A percentile compares a stretch with the other conserved stretches of the same genome.
Conservation (phyloP, 2,888 invertebrate genomes). For the Seira sanloemensis region DNA sequence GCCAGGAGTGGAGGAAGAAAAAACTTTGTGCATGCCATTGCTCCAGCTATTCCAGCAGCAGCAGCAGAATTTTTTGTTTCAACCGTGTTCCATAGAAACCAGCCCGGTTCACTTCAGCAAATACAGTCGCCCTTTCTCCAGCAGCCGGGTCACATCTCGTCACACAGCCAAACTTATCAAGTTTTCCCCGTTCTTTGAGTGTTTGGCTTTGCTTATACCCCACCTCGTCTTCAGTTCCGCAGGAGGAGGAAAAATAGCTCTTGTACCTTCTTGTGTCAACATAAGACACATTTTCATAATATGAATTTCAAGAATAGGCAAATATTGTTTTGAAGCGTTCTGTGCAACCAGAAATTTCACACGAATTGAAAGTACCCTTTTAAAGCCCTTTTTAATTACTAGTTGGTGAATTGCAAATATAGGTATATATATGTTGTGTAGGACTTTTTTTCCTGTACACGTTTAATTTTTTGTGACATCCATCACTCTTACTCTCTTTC, state of each 20-base stretch:
- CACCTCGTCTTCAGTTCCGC: background rate
- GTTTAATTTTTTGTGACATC: no score
- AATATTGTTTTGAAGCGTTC: background rate
- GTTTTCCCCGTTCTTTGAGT: background rate
- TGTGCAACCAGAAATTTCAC: no score
- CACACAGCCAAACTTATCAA: background rate
- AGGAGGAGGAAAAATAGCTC: background rate
- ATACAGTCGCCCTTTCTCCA: conserved; percentile 56
- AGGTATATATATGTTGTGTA: no score
- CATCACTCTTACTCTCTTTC: no score
- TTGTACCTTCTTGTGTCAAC: background rate
- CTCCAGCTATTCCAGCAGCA: background rate
- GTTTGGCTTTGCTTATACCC: background rate
- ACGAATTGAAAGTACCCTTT: background rate
- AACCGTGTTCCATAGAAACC: conserved; percentile 54
- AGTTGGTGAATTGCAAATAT: no score
- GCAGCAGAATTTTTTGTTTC: no score
- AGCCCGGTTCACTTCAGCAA: conserved; percentile 42
- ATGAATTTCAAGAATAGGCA: background rate
- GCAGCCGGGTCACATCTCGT: conserved; percentile 50
- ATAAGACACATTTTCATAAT: background rate
- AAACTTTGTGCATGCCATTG: conserved; percentile 1
- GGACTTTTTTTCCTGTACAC: no score
- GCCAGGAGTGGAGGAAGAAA: no score
- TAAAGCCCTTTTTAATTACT: no score